These are phyloP conservation scores for Rhizoglyphus robini DNA, from an alignment of 1,140 invertebrate genomes.

Conservation along the genomic window DNA sequence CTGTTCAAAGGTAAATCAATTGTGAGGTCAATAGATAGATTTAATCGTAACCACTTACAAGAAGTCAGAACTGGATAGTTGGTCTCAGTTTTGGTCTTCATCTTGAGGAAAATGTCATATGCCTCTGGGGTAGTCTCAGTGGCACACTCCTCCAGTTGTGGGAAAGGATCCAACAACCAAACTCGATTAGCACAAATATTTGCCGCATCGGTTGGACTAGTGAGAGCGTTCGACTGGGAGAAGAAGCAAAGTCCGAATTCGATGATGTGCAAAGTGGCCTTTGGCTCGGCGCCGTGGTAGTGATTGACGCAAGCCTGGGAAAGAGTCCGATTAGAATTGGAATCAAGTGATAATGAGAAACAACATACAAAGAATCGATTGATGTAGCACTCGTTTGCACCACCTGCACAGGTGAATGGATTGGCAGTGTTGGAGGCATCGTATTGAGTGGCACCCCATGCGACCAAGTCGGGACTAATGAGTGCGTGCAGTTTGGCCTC, in stretches of 20 bases:
- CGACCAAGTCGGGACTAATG: not conserved
- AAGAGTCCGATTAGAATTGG: not conserved
- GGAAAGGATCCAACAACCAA: not conserved
- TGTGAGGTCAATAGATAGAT: not conserved
- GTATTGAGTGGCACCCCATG: slow-evolving; percentile 16
- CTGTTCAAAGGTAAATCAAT: not conserved
- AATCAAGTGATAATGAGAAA: not conserved
- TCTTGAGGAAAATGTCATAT: not conserved
- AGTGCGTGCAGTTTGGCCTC: not conserved
- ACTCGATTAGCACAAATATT: slow-evolving; percentile 5
- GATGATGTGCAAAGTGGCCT: not conserved
- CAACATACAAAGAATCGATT: slow-evolving; percentile 9
- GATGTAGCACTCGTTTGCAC: slow-evolving; percentile 9
- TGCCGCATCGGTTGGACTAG: not conserved
- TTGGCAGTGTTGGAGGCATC: not conserved
- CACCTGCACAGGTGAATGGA: slow-evolving; percentile 5
- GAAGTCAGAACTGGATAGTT: not conserved
- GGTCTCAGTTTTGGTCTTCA: slow-evolving; percentile 17
- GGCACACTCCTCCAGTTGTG: not conserved
- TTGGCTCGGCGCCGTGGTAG: slow-evolving; percentile 8
- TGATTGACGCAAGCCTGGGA: slow-evolving; percentile 13
- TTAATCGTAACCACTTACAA: not conserved
- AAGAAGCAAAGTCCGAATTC: slow-evolving; percentile 19
- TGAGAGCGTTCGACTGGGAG: not conserved
- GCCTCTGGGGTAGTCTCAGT: not conserved